Conservation (phyloP, 2,888 invertebrate genomes). For the Dioctria rufipes region DNA sequence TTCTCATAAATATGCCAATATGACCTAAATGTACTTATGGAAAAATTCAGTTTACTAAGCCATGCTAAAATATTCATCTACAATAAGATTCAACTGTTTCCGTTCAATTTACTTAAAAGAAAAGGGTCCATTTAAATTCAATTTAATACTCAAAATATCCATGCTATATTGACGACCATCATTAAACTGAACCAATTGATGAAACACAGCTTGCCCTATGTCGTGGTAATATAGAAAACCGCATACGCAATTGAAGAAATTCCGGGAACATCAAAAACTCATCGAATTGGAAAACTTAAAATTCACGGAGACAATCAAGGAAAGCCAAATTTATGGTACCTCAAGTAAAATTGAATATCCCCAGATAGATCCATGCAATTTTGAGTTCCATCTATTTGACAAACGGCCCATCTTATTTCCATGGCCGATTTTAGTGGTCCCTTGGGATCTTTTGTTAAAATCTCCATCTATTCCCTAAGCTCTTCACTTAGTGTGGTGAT, state of each 20-base stretch:
- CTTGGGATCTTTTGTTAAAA: neutral
- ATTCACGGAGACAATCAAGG: neutral
- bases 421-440: neutral
- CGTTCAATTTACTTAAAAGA: too few relatives aligned
- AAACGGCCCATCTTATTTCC: neutral
- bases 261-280: neutral
- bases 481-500: neutral
- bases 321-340: conserved; percentile 1
- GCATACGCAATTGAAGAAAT: neutral
- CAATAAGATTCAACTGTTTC: too few relatives aligned
- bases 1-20: too few relatives aligned
- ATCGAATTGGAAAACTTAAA: neutral
- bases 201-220: too few relatives aligned
- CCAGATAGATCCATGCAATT: neutral
- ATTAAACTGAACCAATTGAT: too few relatives aligned
- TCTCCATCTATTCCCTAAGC: neutral
- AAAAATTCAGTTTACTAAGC: too few relatives aligned
- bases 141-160: too few relatives aligned
- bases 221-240: too few relatives aligned
- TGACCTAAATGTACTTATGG: too few relatives aligned
- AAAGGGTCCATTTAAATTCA: too few relatives aligned
- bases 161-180: too few relatives aligned
- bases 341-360: conserved; percentile 1
- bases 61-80: too few relatives aligned
- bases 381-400: neutral